These are phyloP conservation scores for Meiosimyza decipiens DNA, from an alignment of 2,888 invertebrate species.

Conservation along the genomic window DNA sequence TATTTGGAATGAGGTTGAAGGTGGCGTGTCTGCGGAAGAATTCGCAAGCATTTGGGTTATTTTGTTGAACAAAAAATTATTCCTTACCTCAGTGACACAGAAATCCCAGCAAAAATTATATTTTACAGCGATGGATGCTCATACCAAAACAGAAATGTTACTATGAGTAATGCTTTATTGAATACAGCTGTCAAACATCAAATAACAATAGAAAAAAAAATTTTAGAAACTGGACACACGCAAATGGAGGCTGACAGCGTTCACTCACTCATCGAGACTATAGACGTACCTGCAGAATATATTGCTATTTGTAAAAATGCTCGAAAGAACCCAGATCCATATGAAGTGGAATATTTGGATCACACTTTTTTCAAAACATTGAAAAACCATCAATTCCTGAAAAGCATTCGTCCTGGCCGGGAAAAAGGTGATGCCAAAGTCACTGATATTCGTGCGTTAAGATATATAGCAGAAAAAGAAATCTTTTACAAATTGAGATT, in stretches of 20 bases:
- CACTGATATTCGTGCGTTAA: slow-evolving; percentile 34
- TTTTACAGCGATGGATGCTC: slow-evolving; percentile 8
- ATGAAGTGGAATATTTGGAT: no score
- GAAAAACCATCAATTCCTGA: no score
- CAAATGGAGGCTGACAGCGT: slow-evolving; percentile 3
- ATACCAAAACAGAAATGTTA: slow-evolving; percentile 6
- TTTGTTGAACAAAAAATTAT: slow-evolving; percentile 33
- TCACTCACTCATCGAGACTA: background rate
- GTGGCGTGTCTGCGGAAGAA: slow-evolving; percentile 34
- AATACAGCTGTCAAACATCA: slow-evolving; percentile 13
- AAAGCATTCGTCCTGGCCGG: no score
- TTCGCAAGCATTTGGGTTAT: slow-evolving; percentile 29
- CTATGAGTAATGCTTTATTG: slow-evolving; percentile 6
- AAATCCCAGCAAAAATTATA: slow-evolving; percentile 7
- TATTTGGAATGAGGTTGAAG: slow-evolving; percentile 39
- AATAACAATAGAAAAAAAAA: slow-evolving; percentile 9
- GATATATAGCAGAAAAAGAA: slow-evolving; percentile 31
- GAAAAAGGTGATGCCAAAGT: no score
- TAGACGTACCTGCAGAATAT: slow-evolving; percentile 11
- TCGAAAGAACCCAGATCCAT: no score
- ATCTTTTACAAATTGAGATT: slow-evolving; percentile 34
- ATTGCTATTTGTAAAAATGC: slow-evolving; percentile 4
- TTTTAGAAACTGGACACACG: slow-evolving; percentile 11
- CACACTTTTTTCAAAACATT: no score
- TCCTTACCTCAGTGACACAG: slow-evolving; percentile 22